A percentile compares a stretch with the other conserved stretches of the same genome.
These are phyloP conservation scores for Hipparchia semele DNA, from an alignment of 2,888 invertebrate species.

Conservation along the genomic window DNA sequence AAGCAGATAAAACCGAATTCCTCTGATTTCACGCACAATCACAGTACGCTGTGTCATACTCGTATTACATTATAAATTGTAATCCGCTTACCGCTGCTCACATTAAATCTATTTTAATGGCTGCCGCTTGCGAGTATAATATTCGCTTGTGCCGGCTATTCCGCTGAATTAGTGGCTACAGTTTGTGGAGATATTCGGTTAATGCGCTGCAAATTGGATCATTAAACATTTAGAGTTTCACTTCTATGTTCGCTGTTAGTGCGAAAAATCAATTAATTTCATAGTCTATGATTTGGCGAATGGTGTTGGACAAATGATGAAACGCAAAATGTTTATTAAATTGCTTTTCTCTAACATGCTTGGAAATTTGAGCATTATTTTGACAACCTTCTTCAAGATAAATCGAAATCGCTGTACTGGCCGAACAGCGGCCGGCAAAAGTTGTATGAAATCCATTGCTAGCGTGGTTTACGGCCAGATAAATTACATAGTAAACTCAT, in stretches of 20 bases:
- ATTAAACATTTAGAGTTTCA: slow-evolving; percentile 66
- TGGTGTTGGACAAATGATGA: too few relatives aligned
- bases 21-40: background rate
- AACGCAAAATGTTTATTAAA: too few relatives aligned
- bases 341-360: too few relatives aligned
- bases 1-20: background rate
- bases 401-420: too few relatives aligned
- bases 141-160: slow-evolving; percentile 1
- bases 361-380: too few relatives aligned
- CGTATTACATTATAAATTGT: slow-evolving; percentile 24
- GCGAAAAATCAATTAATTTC: background rate
- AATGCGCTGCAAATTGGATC: slow-evolving; percentile 66
- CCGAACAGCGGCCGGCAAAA: too few relatives aligned
- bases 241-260: slow-evolving; percentile 39
- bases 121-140: background rate
- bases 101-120: slow-evolving; percentile 32
- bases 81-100: slow-evolving; percentile 38
- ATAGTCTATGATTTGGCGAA: too few relatives aligned
- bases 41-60: background rate
- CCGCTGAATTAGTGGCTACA: slow-evolving; percentile 38
- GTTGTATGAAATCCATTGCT: too few relatives aligned
- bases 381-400: too few relatives aligned
- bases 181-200: slow-evolving; percentile 44
- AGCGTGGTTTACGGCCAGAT: too few relatives aligned
- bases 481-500: too few relatives aligned